Percentiles rank a stretch among this genome's conserved stretches.
phyloP scores from a whole-genome alignment of 2,888 invertebrate genomes.

The Sinodicranocentrus sp. region DNA sequence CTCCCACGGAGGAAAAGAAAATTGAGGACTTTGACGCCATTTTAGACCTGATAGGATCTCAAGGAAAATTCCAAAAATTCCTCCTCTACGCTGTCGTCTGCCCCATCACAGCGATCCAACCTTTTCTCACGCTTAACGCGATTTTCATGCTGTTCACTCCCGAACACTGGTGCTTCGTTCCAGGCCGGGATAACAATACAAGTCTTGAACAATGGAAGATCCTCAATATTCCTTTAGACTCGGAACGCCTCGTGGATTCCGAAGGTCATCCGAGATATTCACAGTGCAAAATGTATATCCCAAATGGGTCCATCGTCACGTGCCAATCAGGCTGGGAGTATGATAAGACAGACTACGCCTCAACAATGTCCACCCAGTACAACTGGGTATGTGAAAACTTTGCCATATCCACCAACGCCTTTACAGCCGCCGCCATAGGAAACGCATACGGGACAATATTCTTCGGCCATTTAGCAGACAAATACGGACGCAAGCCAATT shows the following conservation, averaged over 20 bases:
- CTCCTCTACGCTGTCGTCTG: constrained; percentile 80
- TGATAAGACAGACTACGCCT: constrained; percentile 69
- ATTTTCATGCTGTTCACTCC: constrained; percentile 81
- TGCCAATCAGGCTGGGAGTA: constrained; percentile 72
- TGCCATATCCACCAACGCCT: constrained; percentile 79
- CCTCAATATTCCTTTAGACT: constrained; percentile 80
- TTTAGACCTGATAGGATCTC: constrained; percentile 80
- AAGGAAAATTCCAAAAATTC: constrained; percentile 81
- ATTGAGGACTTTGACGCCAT: constrained; percentile 80
- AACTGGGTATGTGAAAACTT: constrained; percentile 72
- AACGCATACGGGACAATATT: constrained; percentile 81
- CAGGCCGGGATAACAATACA: constrained; percentile 79
- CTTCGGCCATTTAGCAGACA: constrained; percentile 82
- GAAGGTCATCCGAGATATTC: constrained; percentile 59
- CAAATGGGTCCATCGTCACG: neutral
- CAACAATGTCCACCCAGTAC: constrained; percentile 72
- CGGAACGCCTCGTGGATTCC: constrained; percentile 3
- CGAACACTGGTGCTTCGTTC: constrained; percentile 82
- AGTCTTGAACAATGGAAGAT: constrained; percentile 81
- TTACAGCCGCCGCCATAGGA: constrained; percentile 80
- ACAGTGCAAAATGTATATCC: constrained; percentile 60
- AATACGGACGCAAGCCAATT: constrained; percentile 77
- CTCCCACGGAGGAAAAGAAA: neutral
- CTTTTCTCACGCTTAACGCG: constrained; percentile 81
- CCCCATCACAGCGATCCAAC: constrained; percentile 79